A percentile compares a stretch with the other conserved stretches of the same genome.
These are phyloP conservation scores for Pachyrhynchus sulphureomaculatus DNA, from an alignment of 1,140 invertebrate species.

Conservation along the genomic window DNA sequence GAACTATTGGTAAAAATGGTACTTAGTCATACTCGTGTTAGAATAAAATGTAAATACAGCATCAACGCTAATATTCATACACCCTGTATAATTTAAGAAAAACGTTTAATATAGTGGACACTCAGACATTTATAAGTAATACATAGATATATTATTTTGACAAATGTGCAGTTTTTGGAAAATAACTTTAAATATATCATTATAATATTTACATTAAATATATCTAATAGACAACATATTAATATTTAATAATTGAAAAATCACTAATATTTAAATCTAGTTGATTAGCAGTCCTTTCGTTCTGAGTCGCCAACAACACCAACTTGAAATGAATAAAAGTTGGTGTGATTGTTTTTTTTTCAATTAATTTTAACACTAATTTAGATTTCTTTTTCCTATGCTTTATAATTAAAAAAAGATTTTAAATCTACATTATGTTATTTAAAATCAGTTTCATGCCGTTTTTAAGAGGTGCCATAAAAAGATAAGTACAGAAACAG, in stretches of 20 bases:
- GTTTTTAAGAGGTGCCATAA: too few relatives aligned
- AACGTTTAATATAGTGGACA: slow-evolving; percentile 21
- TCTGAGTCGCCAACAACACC: slow-evolving; percentile 11
- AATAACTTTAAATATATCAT: slow-evolving; percentile 29
- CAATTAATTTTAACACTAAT: not conserved
- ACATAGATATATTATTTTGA: slow-evolving; percentile 14
- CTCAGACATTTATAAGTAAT: slow-evolving; percentile 7
- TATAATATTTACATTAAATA: slow-evolving; percentile 36
- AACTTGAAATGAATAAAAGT: not conserved
- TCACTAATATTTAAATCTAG: slow-evolving; percentile 23
- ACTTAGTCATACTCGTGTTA: too few relatives aligned
- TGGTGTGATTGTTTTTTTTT: not conserved
- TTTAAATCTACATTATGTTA: too few relatives aligned
- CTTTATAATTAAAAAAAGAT: not conserved
- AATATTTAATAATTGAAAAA: slow-evolving; percentile 29
- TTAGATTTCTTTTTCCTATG: too few relatives aligned
- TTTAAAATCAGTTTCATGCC: too few relatives aligned
- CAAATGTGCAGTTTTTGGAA: slow-evolving; percentile 18
- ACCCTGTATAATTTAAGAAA: slow-evolving; percentile 5
- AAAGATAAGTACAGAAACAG: too few relatives aligned
- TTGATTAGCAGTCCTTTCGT: slow-evolving; percentile 13
- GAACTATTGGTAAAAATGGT: too few relatives aligned
- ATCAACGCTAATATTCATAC: too few relatives aligned
- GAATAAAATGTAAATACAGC: too few relatives aligned
- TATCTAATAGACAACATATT: slow-evolving; percentile 39